Percentiles rank a stretch among this genome's conserved stretches.
phyloP scores from a whole-genome alignment of 2,113 vertebrate genomes.

The Hepsetus odoe region DNA sequence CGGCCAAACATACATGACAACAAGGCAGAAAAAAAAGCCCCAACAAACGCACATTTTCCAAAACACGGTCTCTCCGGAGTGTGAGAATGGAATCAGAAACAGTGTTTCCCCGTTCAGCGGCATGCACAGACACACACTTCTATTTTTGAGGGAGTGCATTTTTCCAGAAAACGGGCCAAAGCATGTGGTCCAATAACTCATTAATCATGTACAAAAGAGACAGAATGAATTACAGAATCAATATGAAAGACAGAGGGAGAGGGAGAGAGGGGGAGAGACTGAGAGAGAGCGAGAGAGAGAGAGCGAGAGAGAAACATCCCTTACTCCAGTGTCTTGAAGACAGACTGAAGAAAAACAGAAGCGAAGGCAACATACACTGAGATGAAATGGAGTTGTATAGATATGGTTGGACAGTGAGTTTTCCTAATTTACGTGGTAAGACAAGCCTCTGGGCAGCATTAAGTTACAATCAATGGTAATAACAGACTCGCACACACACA shows the following conservation, averaged over 20 bases:
- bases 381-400: background rate
- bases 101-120: slow-evolving; percentile 10
- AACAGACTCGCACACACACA: too few species aligned
- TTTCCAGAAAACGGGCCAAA: slow-evolving; percentile 47
- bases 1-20: slow-evolving; percentile 52
- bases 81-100: slow-evolving; percentile 36
- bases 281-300: background rate
- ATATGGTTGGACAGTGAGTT: too few species aligned
- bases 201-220: slow-evolving; percentile 45
- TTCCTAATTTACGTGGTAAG: too few species aligned
- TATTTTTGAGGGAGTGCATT: slow-evolving; percentile 42
- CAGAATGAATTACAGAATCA: slow-evolving; percentile 23
- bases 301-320: background rate
- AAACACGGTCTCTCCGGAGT: slow-evolving; percentile 37
- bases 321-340: background rate
- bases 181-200: slow-evolving; percentile 42
- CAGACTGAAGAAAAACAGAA: background rate
- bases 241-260: background rate
- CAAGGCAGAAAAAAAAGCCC: slow-evolving; percentile 40
- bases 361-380: background rate
- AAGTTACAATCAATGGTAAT: too few species aligned
- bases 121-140: slow-evolving; percentile 8
- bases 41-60: slow-evolving; percentile 49
- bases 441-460: too few species aligned
- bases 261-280: background rate